A percentile compares a stretch with the other conserved stretches of the same genome.
Evolutionary conservation across 2,888 invertebrate genomes (phyloP).

Genomic region (Tetropium fuscum): DNA sequence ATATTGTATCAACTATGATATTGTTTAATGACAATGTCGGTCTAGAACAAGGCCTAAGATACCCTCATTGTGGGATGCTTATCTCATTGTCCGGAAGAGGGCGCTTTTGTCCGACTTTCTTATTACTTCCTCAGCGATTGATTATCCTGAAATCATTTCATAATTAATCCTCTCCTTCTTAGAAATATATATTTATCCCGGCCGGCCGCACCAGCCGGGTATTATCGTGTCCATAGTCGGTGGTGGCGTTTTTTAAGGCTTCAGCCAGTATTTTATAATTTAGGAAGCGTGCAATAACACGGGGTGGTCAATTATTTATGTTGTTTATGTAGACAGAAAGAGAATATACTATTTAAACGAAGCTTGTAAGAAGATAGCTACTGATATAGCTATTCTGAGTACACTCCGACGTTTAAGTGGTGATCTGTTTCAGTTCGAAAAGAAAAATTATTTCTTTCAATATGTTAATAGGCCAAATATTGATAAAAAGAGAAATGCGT

Average conservation of each 20-base stretch:
- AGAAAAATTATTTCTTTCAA: no score
- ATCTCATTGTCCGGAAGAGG: conserved; percentile 43
- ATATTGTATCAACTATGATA: conserved; percentile 66
- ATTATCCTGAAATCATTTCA: conserved; percentile 59
- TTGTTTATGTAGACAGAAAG: conserved; percentile 21
- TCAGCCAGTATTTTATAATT: conserved; percentile 9
- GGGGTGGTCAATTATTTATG: conserved; percentile 7
- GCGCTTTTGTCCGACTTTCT: conserved; percentile 47
- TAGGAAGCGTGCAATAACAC: conserved; percentile 6
- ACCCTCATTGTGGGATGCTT: conserved; percentile 52
- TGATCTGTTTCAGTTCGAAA: no score
- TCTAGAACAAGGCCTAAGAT: conserved; percentile 60
- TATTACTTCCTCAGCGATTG: conserved; percentile 59
- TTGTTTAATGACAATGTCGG: conserved; percentile 65
- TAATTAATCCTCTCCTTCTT: conserved; percentile 57
- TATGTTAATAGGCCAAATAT: no score
- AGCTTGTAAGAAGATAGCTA: not conserved
- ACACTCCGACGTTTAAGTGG: no score
- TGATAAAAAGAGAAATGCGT: no score
- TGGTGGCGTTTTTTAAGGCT: conserved; percentile 1
- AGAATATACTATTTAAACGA: conserved; percentile 7
- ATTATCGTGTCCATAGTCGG: conserved; percentile 25
- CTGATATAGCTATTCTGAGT: no score
- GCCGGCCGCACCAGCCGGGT: conserved; percentile 1
- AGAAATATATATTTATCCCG: conserved; percentile 35